Evolutionary conservation across 2,888 invertebrate species (phyloP).

Genomic region (Sarcophaga subvicina): DNA sequence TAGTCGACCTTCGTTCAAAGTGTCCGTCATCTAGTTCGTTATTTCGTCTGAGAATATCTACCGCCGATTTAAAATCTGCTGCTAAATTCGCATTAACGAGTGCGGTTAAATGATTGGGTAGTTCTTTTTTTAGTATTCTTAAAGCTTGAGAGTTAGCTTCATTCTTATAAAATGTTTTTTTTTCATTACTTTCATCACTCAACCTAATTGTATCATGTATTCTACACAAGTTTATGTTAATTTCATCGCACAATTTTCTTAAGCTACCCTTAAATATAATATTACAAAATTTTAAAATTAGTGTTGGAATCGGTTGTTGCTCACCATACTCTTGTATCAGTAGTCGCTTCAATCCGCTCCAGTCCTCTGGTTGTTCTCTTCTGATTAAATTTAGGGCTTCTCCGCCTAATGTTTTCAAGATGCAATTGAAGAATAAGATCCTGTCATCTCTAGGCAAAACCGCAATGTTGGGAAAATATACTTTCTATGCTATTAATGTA

Average conservation of each 20-base stretch:
- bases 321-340: conserved; percentile 20
- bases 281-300: conserved; percentile 5
- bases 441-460: not conserved
- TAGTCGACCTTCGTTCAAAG: not conserved
- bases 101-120: too few relatives aligned
- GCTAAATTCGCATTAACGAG: too few relatives aligned
- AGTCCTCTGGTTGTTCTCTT: conserved; percentile 24
- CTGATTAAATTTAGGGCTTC: not conserved
- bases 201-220: not conserved
- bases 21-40: not conserved
- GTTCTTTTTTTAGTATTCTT: too few relatives aligned
- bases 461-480: conserved; percentile 1
- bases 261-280: not conserved
- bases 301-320: not conserved
- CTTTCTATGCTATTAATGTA: conserved; percentile 23
- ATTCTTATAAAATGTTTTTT: too few relatives aligned
- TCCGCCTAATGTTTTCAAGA: conserved; percentile 13
- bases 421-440: conserved; percentile 9
- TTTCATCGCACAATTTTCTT: not conserved
- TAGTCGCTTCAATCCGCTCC: not conserved
- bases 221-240: not conserved
- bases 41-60: not conserved
- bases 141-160: too few relatives aligned
- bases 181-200: not conserved
- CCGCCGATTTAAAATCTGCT: not conserved